Evolutionary conservation across 2,113 vertebrate species (phyloP), one percentile per base, ranked within the genome.

Genomic region (Oreochromis niloticus): DNA sequence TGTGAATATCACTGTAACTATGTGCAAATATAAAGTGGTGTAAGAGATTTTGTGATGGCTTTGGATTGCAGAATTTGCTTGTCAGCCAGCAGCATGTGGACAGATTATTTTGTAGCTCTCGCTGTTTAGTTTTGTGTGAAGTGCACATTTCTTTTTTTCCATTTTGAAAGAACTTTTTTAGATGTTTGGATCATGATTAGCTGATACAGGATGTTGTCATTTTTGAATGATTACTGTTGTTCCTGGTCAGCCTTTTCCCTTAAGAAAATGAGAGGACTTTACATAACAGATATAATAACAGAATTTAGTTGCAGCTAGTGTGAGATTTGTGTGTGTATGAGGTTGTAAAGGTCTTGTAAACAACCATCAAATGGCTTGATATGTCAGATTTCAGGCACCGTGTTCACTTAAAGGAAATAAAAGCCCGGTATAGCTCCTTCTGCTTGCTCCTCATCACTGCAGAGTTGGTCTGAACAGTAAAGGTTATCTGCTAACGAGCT

Each of bases 401-500:
- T 34, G 46, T 1, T 78, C 73, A 78, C 16, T 75, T 48, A 48
- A 50, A 75, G 71, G 43, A 52, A 78, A 52, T n/a, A 78, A 78
- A 78, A 50, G 46, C 6, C 71, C 4, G 0, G 24, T 75, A n/a
- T 50, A 75, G 8, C 71, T 48, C 43, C 16, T 17, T 17, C 71
- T 75, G 24, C 43, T 32, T 50, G 71, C 27, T 50, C 46, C 6
- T 78, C 46, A 50, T 78, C 71, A n/a, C 43, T 32, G 27, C 24
- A 32, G 16, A 34, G 46, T 3, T 78, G 46, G 73, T 78, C 46
- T 78, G 73, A 78, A 78, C 46, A 52, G 73, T 34, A 78, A 78
- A 78, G 46, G 73, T 78, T 52, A 78, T 78, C 46, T 52, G 17
- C 46, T 78, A 78, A 78, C 27, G 27, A 78, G 73, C 73, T 52